These are phyloP conservation scores for Cyanocitta stelleri DNA, from an alignment of 2,113 vertebrate genomes.

Conservation along the genomic window DNA sequence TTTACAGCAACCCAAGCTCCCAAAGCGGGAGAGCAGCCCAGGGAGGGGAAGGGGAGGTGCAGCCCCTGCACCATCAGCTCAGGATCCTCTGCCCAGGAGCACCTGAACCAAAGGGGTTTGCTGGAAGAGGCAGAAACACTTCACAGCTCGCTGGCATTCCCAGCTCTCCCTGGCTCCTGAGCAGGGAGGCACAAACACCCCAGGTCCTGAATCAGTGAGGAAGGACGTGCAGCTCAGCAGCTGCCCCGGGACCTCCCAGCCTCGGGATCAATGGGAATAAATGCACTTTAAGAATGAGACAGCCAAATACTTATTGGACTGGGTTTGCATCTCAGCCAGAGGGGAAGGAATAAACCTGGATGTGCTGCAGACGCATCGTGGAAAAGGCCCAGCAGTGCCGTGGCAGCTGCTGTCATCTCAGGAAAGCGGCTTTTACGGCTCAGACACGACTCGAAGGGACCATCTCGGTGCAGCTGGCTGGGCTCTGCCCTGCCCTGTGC, in stretches of 20 bases:
- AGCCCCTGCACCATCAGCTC: not conserved
- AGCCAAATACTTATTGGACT: not conserved
- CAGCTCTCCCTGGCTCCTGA: not conserved
- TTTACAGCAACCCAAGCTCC: not conserved
- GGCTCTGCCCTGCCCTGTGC: not conserved
- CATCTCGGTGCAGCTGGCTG: not conserved
- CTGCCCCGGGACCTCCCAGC: not conserved
- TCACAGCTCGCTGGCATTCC: not conserved
- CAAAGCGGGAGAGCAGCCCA: rapidly evolving
- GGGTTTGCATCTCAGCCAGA: not conserved
- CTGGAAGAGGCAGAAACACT: not conserved
- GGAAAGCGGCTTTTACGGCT: not conserved
- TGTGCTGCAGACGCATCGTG: not conserved
- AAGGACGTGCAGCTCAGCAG: rapidly evolving
- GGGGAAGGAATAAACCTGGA: not conserved
- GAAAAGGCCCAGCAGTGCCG: not conserved
- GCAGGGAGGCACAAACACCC: not conserved
- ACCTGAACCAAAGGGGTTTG: not conserved
- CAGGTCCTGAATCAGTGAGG: not conserved
- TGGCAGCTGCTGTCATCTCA: not conserved
- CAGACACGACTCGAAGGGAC: not conserved
- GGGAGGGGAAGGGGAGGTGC: not conserved
- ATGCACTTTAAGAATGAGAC: not conserved
- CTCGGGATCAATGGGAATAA: not conserved
- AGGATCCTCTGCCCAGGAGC: not conserved